These are phyloP conservation scores for Pseudorhiza aurosa DNA, from an alignment of 30 jellyfish, hydroid and myxozoan species.

Conservation along the genomic window DNA sequence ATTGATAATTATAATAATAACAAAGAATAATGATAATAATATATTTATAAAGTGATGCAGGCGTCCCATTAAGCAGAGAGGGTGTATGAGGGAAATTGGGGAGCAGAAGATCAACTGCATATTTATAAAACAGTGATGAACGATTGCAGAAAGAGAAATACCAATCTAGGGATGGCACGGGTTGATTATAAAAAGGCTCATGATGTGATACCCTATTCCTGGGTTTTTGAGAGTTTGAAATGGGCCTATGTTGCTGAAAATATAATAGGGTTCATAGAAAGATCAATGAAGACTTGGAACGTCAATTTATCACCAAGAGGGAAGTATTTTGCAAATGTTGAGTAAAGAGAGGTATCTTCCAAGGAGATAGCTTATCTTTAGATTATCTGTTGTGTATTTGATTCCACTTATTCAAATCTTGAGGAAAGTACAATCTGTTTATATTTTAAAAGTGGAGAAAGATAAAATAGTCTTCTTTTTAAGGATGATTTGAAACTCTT, in stretches of 20 bases:
- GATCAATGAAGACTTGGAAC: neutral
- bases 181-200: neutral
- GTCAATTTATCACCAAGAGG: slow-evolving; percentile 11
- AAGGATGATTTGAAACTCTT: neutral
- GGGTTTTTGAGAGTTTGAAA: neutral
- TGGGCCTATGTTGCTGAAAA: neutral
- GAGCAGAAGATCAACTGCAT: neutral
- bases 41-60: too few species aligned
- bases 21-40: too few species aligned
- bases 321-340: too few species aligned
- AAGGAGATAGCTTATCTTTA: slow-evolving; percentile 7
- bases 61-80: too few species aligned
- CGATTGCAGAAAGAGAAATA: neutral
- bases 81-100: neutral
- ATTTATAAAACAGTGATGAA: neutral
- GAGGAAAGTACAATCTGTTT: neutral
- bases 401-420: neutral
- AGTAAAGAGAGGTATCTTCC: slow-evolving; percentile 1
- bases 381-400: too few species aligned
- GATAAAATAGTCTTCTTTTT: neutral
- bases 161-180: slow-evolving; percentile 1
- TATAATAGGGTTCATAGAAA: neutral
- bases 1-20: too few species aligned
- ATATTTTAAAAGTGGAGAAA: neutral
- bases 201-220: neutral